phyloP scores from a whole-genome alignment of 2,888 invertebrate species.

The Pollenia amentaria region DNA sequence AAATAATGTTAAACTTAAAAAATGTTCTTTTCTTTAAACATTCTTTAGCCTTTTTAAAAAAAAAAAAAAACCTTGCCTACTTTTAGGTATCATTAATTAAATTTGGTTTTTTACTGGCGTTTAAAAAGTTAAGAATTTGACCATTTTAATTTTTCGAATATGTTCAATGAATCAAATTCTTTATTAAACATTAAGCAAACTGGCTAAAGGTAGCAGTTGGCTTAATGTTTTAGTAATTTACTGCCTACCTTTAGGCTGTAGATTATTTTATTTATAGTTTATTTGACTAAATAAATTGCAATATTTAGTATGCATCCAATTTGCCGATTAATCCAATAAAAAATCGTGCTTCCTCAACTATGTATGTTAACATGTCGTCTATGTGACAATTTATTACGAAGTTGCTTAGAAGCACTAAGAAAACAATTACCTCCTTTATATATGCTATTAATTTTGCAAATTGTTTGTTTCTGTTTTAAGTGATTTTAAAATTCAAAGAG shows the following conservation, averaged over 20 bases:
- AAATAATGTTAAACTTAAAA: no score
- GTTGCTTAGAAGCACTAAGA: slow-evolving; percentile 3
- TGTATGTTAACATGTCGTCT: slow-evolving; percentile 49
- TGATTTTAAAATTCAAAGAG: neutral
- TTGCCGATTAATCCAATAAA: slow-evolving; percentile 50
- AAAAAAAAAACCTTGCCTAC: no score
- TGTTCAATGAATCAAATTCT: no score
- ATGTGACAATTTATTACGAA: slow-evolving; percentile 56
- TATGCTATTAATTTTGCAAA: slow-evolving; percentile 40
- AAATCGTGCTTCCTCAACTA: slow-evolving; percentile 45
- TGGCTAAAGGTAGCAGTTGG: no score
- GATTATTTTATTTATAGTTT: slow-evolving; percentile 39
- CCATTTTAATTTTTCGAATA: no score
- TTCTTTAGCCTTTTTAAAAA: neutral
- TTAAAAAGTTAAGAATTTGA: no score
- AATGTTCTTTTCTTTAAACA: neutral
- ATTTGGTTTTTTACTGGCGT: no score
- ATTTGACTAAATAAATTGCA: slow-evolving; percentile 12
- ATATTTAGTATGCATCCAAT: slow-evolving; percentile 44
- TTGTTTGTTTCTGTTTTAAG: neutral
- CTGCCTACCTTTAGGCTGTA: slow-evolving; percentile 9
- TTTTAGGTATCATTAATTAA: no score
- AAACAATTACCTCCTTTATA: slow-evolving; percentile 29
- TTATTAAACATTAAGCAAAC: no score
- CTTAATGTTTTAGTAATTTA: no score